Conservation (phyloP, 2,888 invertebrate genomes). For the Trissolcus japonicus region DNA sequence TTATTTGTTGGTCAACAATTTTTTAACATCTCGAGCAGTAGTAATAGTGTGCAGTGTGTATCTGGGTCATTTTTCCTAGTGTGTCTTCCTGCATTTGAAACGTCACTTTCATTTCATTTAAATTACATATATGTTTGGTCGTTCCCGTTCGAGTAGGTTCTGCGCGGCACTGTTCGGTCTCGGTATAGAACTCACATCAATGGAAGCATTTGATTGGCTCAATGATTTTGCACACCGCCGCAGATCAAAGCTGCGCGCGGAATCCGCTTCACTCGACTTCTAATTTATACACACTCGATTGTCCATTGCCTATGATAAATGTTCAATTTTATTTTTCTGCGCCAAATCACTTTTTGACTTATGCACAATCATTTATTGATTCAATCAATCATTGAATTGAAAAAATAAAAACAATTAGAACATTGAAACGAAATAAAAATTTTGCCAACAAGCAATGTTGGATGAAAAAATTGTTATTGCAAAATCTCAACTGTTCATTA, state of each 20-base stretch:
- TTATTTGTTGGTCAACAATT: neutral
- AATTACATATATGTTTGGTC: constrained; percentile 14
- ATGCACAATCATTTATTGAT: too few relatives aligned
- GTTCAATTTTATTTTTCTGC: neutral
- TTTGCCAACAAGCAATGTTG: too few relatives aligned
- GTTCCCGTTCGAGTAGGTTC: constrained; percentile 21
- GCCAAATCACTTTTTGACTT: too few relatives aligned
- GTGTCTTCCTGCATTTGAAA: constrained; percentile 22
- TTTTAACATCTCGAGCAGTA: neutral
- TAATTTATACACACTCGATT: constrained; percentile 22
- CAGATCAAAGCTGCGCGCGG: constrained; percentile 13
- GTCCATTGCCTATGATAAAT: constrained; percentile 4
- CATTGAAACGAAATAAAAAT: too few relatives aligned
- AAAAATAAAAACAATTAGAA: too few relatives aligned
- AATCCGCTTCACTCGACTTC: constrained; percentile 14
- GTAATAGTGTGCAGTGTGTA: constrained; percentile 1
- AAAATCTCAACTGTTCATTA: too few relatives aligned
- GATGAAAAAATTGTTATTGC: too few relatives aligned
- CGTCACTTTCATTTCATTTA: constrained; percentile 16
- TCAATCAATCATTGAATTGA: too few relatives aligned
- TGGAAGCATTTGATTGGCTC: constrained; percentile 34
- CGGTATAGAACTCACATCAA: constrained; percentile 28
- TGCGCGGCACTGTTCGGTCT: constrained; percentile 10
- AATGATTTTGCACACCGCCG: constrained; percentile 17
- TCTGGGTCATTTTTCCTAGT: constrained; percentile 15